phyloP scores from a whole-genome alignment of 2,888 invertebrate species.

The Bugulina stolonifera region DNA sequence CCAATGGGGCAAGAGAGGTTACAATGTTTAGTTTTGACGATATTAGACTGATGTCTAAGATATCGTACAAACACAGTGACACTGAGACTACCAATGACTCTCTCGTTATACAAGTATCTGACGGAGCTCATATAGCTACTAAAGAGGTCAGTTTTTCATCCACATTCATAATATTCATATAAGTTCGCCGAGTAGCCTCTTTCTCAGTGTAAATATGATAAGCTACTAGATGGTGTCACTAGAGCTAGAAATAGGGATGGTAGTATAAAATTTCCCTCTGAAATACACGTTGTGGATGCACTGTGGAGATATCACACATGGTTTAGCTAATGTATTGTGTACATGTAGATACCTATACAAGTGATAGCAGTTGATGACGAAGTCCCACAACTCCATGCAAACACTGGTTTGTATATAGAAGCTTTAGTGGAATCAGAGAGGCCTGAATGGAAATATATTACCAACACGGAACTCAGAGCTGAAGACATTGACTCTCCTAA shows the following conservation, averaged over 20 bases:
- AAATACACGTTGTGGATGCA: too few relatives aligned
- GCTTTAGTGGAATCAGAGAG: conserved; percentile 28
- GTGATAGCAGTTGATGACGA: conserved; percentile 53
- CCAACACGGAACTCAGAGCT: conserved; percentile 31
- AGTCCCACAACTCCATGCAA: conserved; percentile 48
- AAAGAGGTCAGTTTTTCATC: conserved; percentile 32
- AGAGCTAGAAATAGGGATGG: too few relatives aligned
- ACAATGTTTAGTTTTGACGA: conserved; percentile 45
- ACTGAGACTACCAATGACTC: conserved; percentile 48
- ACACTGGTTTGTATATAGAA: conserved; percentile 49
- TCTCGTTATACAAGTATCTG: conserved; percentile 41
- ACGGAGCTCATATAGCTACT: conserved; percentile 46
- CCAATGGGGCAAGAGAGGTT: conserved; percentile 40
- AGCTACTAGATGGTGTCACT: too few relatives aligned
- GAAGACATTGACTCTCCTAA: conserved; percentile 33
- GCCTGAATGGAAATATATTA: conserved; percentile 31
- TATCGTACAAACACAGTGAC: conserved; percentile 52
- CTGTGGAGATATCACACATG: too few relatives aligned
- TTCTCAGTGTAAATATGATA: too few relatives aligned
- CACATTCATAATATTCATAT: neutral
- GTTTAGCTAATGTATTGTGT: too few relatives aligned
- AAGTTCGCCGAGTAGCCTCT: neutral
- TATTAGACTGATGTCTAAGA: conserved; percentile 42
- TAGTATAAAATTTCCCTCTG: too few relatives aligned
- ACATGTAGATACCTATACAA: conserved; percentile 40